A percentile compares a stretch with the other conserved stretches of the same genome.
Conservation (phyloP, 2,797 vertebrate genomes). For the Tragopan temminckii region DNA sequence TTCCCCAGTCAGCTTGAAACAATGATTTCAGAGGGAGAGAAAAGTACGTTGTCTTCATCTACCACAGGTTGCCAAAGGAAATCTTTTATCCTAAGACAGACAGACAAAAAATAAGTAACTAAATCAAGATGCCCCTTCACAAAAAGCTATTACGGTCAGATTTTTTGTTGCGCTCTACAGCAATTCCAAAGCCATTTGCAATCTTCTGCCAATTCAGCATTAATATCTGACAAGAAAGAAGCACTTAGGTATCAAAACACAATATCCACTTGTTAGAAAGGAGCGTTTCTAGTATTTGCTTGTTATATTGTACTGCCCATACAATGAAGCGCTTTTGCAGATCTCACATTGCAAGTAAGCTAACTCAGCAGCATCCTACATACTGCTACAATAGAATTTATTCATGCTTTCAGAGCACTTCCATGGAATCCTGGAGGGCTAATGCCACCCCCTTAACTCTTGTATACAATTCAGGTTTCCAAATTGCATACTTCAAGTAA, state of each 20-base stretch:
- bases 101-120: background rate
- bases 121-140: background rate
- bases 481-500: background rate
- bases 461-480: background rate
- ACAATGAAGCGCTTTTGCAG: background rate
- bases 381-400: background rate
- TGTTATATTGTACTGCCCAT: background rate
- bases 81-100: constrained; percentile 6
- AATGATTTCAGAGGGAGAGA: constrained; percentile 2
- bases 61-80: constrained; percentile 11
- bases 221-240: background rate
- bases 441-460: background rate
- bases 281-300: background rate
- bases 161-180: background rate
- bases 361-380: background rate
- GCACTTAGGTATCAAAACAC: background rate
- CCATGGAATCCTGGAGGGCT: background rate
- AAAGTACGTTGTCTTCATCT: constrained; percentile 24
- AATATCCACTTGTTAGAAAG: background rate
- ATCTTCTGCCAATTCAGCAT: background rate
- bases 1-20: constrained; percentile 19
- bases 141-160: background rate
- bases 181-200: background rate
- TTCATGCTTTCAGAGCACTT: background rate
- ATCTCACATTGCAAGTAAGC: background rate